A percentile compares a stretch with the other conserved stretches of the same genome.
These are phyloP conservation scores for Perca schrenkii DNA, from an alignment of 2,113 vertebrate species.

Conservation along the genomic window DNA sequence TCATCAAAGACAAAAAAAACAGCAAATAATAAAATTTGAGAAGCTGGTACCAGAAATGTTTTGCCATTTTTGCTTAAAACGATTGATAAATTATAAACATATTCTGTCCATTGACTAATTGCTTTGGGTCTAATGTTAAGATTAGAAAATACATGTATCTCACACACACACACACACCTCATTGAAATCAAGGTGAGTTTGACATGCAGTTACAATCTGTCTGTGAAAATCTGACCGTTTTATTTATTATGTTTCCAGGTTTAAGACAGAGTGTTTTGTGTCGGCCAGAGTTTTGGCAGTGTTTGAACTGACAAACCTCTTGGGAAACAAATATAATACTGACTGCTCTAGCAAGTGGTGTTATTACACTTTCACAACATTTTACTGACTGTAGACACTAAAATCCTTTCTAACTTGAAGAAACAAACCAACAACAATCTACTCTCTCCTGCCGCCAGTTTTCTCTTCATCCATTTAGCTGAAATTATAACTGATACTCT, in stretches of 20 bases:
- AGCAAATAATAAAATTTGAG: no score
- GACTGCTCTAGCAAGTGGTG: background rate
- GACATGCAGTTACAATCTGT: constrained; percentile 3
- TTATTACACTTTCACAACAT: constrained; percentile 11
- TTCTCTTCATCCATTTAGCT: constrained; percentile 30
- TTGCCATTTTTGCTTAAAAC: background rate
- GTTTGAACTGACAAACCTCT: background rate
- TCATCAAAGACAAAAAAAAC: no score
- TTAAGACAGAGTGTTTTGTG: background rate
- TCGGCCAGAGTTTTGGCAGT: background rate
- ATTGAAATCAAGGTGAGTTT: constrained; percentile 10
- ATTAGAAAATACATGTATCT: background rate
- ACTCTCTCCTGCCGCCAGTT: background rate
- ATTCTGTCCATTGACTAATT: background rate
- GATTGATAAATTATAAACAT: background rate
- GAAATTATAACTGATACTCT: constrained; percentile 45
- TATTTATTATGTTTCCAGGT: constrained; percentile 4
- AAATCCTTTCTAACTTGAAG: constrained; percentile 15
- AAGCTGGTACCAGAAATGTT: background rate
- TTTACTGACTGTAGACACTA: background rate
- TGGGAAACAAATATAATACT: background rate
- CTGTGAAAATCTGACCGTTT: background rate
- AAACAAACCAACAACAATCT: constrained; percentile 26
- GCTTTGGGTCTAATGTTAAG: background rate
- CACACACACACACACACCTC: background rate